Conservation (phyloP, 2,113 vertebrate genomes). For the Phyllostomus hastatus region DNA sequence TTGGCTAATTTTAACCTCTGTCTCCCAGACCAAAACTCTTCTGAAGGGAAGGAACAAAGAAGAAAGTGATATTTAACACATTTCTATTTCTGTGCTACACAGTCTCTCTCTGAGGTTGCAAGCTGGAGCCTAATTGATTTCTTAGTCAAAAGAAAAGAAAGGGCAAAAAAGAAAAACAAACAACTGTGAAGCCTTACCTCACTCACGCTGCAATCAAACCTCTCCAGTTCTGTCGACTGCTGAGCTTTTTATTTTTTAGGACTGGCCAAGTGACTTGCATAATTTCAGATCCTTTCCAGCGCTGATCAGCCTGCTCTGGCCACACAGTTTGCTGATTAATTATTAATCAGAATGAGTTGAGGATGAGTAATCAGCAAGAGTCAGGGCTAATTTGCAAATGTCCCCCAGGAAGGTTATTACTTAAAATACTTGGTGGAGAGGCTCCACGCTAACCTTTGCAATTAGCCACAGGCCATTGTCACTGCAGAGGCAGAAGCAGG, state of each 20-base stretch:
- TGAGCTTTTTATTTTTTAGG: constrained; percentile 28
- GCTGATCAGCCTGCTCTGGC: constrained; percentile 64
- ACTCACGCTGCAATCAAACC: constrained; percentile 31
- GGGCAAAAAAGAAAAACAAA: constrained; percentile 44
- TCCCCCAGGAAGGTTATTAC: constrained; percentile 74
- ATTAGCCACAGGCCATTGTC: constrained; percentile 51
- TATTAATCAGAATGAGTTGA: constrained; percentile 77
- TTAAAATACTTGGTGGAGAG: constrained; percentile 67
- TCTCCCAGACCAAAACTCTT: constrained; percentile 42
- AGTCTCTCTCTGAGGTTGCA: constrained; percentile 11
- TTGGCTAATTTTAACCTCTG: constrained; percentile 73
- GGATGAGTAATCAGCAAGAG: constrained; percentile 75
- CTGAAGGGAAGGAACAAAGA: constrained; percentile 44
- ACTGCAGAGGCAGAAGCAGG: neutral
- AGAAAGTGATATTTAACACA: constrained; percentile 66
- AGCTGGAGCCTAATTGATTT: constrained; percentile 69
- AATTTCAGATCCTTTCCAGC: constrained; percentile 60
- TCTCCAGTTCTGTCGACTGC: constrained; percentile 39
- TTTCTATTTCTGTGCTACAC: constrained; percentile 55
- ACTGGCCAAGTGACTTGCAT: constrained; percentile 67
- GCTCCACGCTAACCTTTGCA: constrained; percentile 56
- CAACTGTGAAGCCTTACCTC: constrained; percentile 21
- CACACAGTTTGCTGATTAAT: constrained; percentile 75
- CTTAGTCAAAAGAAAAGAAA: constrained; percentile 38
- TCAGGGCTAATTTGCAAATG: constrained; percentile 77